phyloP scores from a whole-genome alignment of 2,888 invertebrate genomes.

The Acanthopleura granulata region DNA sequence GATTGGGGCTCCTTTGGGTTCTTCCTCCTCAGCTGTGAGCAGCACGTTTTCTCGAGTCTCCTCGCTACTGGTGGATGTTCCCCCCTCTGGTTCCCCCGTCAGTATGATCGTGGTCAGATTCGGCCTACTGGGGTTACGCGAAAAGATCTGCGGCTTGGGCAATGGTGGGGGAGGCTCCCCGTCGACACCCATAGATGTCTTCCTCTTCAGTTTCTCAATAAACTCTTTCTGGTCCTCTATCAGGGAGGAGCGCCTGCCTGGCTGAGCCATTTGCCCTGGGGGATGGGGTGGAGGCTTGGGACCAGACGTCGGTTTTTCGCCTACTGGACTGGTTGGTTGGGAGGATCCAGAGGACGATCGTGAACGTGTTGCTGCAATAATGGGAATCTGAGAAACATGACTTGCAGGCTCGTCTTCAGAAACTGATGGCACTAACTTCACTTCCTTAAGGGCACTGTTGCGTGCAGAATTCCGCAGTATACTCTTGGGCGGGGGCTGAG shows the following conservation, averaged over 20 bases:
- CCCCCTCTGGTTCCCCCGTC: not conserved
- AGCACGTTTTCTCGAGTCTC: not conserved
- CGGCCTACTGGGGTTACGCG: constrained; percentile 35
- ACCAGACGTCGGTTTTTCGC: constrained; percentile 21
- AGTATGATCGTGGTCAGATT: constrained; percentile 38
- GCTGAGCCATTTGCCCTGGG: not conserved
- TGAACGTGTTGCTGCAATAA: not conserved
- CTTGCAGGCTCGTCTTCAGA: not conserved
- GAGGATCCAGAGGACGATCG: constrained; percentile 12
- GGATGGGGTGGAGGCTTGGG: constrained; percentile 22
- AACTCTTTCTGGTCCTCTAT: constrained; percentile 55
- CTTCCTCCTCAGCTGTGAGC: not conserved
- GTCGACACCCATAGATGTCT: constrained; percentile 33
- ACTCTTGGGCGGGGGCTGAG: not conserved
- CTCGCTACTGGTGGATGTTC: constrained; percentile 27
- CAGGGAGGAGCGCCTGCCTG: constrained; percentile 7
- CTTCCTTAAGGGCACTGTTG: not conserved
- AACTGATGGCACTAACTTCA: not conserved
- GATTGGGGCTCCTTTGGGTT: not conserved
- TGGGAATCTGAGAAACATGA: not conserved
- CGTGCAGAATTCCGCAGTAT: constrained; percentile 2
- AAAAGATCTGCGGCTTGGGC: constrained; percentile 33
- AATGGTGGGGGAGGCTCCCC: not conserved
- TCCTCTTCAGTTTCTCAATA: constrained; percentile 57
- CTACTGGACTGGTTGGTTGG: constrained; percentile 22